These are phyloP conservation scores for Thamnaconus septentrionalis DNA, from an alignment of 2,113 vertebrate genomes.

Conservation along the genomic window DNA sequence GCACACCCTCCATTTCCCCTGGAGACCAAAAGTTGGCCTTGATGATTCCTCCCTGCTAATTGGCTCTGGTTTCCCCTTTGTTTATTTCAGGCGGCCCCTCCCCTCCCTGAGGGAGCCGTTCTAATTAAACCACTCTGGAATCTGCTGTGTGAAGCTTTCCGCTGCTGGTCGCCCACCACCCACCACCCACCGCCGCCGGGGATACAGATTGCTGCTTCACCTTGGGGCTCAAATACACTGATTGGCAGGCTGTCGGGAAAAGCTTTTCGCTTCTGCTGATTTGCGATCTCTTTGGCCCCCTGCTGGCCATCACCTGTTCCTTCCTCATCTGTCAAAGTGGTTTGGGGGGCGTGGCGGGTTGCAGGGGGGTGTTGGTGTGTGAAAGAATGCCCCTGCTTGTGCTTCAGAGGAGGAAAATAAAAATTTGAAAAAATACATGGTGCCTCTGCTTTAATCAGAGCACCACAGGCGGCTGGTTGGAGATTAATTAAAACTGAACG, in stretches of 20 bases:
- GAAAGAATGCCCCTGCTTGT: constrained; percentile 29
- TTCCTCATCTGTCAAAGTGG: constrained; percentile 16
- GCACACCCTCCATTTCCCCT: background rate
- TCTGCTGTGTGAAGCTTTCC: constrained; percentile 1
- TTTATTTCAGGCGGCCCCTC: constrained; percentile 15
- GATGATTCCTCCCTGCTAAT: constrained; percentile 28
- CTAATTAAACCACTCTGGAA: constrained; percentile 43
- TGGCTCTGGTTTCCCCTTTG: constrained; percentile 7
- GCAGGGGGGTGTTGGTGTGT: no score
- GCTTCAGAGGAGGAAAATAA: constrained; percentile 25
- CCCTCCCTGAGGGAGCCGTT: background rate
- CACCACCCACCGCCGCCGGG: no score
- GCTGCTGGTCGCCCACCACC: no score
- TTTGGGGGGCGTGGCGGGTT: no score
- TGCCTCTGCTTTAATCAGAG: constrained; percentile 33
- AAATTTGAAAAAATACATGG: constrained; percentile 11
- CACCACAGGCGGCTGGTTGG: constrained; percentile 32
- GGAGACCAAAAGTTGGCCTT: constrained; percentile 31
- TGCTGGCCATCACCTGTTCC: constrained; percentile 2
- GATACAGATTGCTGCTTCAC: constrained; percentile 10
- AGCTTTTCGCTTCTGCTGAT: no score
- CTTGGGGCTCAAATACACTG: constrained; percentile 4
- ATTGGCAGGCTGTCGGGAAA: constrained; percentile 13
- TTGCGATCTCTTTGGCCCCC: constrained; percentile 13
- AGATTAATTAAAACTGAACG: constrained; percentile 61